Base-by-base conservation (phyloP, 2,888 invertebrate genomes). In the Hybos culiciformis region DNA sequence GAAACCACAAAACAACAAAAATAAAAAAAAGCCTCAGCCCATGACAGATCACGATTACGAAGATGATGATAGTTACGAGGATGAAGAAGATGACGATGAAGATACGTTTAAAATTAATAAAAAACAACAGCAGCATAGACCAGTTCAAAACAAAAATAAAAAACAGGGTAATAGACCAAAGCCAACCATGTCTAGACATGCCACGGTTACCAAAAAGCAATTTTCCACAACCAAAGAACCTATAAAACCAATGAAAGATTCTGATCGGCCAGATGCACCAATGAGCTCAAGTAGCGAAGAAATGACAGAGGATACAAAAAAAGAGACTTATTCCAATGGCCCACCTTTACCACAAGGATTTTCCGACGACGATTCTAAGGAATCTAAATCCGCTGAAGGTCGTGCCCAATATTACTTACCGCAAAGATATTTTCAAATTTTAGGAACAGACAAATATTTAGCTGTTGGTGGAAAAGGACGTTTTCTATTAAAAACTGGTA, bases 391-490 rank as follows among this genome's bases (percentile, higher is more conserved):
- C 2, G 29, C 14, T 17, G 47, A 43, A 21, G 29, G 41, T 3
- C 33, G 44, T 26, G 41, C 41, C 19, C 48, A 48, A 31, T 46
- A 43, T 19, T 42, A 46, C n/a, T 37, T 48, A 5, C 48, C 48
- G 2, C 44, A 46, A 23, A 23, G 32, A 15, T 43, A 42, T 14
- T 48, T 42, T 17, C 44, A 46, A 12, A 38, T 48, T 5, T 38
- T 44, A 6, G 46, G 44, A n/a, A 40, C 46, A 6, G 41, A 44
- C 26, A 44, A 44, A 19, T 43, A 44, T 18, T 33, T 48, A 24
- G 41, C 44, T 17, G 46, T 48, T 7, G 40, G 42, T 24, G 46
- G 44, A 20, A 48, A 48, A 43, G 48, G 48, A 3, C 18, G 46
- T 14, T 48, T 48, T 23, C 31, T 48, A 8, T 32, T 48, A 11